Percentiles rank a stretch among this genome's conserved stretches.
These are phyloP conservation scores for Lasius fuliginosus DNA, from an alignment of 2,888 invertebrate species.

Conservation along the genomic window DNA sequence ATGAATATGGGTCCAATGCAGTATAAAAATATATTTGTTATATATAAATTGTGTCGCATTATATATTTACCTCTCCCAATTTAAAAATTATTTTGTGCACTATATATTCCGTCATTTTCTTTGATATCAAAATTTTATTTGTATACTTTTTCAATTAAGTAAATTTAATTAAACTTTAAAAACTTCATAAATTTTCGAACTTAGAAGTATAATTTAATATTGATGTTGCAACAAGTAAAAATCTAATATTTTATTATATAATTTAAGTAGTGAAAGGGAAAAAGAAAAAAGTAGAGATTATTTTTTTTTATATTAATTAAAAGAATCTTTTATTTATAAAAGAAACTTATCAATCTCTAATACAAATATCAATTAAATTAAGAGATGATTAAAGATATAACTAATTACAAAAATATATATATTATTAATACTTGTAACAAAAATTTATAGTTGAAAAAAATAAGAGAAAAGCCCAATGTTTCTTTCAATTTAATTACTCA, in stretches of 20 bases:
- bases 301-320: too few relatives aligned
- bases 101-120: background rate
- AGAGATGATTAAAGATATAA: too few relatives aligned
- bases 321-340: too few relatives aligned
- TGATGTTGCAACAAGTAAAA: background rate
- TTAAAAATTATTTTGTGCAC: background rate
- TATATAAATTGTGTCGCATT: conserved; percentile 26
- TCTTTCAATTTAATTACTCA: background rate
- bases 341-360: too few relatives aligned
- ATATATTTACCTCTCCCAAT: conserved; percentile 5
- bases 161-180: background rate
- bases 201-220: conserved; percentile 10
- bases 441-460: too few relatives aligned
- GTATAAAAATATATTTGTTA: conserved; percentile 54
- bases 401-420: too few relatives aligned
- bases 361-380: too few relatives aligned
- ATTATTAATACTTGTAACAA: too few relatives aligned
- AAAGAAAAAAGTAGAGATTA: background rate
- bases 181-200: conserved; percentile 8
- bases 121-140: background rate
- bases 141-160: background rate
- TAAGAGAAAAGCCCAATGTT: too few relatives aligned
- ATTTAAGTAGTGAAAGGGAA: background rate
- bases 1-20: conserved; percentile 69
- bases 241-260: too few relatives aligned